These are phyloP conservation scores for Micromussa lordhowensis DNA, from an alignment of 92 coral and sea anemone species.

Conservation along the genomic window DNA sequence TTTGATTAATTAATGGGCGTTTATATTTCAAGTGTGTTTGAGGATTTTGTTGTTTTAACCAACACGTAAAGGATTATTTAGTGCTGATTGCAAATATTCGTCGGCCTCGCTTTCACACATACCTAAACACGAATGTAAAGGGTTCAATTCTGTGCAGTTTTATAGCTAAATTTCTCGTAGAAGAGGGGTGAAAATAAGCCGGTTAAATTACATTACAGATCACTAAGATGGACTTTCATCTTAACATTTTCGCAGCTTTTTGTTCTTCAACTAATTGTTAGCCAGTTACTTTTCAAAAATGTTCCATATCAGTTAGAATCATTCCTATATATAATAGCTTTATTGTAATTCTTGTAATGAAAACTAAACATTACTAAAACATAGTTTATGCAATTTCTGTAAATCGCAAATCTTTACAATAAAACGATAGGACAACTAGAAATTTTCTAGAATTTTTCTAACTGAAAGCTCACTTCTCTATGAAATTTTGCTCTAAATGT, in stretches of 20 bases:
- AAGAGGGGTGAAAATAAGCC: background rate
- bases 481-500: background rate
- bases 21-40: conserved; percentile 9
- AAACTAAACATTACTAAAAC: background rate
- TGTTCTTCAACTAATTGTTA: background rate
- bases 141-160: background rate
- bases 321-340: background rate
- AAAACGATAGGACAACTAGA: background rate
- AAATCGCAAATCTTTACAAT: background rate
- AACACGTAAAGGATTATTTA: background rate
- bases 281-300: background rate
- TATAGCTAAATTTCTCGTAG: background rate
- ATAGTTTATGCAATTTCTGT: background rate
- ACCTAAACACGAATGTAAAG: background rate
- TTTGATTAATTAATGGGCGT: background rate
- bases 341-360: background rate
- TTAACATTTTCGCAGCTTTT: background rate
- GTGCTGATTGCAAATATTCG: background rate
- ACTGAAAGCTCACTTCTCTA: background rate
- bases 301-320: background rate
- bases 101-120: background rate
- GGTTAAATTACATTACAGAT: background rate
- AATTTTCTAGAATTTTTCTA: background rate
- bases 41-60: background rate
- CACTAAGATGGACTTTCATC: background rate